A percentile compares a stretch with the other conserved stretches of the same genome.
Conservation (phyloP, 2,797 vertebrate species). For the Hoplostethus mediterraneus region DNA sequence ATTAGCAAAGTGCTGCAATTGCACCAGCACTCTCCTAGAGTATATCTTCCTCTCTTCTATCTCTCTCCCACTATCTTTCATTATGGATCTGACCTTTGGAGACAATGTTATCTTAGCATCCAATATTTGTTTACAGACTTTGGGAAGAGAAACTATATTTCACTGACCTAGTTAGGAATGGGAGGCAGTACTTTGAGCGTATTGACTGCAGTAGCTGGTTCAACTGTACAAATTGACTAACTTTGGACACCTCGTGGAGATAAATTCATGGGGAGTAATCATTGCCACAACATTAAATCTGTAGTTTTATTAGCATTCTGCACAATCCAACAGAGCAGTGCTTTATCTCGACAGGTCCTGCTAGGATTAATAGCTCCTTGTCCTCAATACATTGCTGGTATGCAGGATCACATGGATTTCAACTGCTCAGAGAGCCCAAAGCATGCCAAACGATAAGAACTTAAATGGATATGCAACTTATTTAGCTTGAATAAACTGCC, state of each 20-base stretch:
- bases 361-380: constrained; percentile 66
- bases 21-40: neutral
- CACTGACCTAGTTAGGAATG: constrained; percentile 41
- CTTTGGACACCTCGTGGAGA: constrained; percentile 37
- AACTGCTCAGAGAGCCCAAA: constrained; percentile 47
- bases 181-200: constrained; percentile 31
- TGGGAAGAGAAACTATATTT: constrained; percentile 41
- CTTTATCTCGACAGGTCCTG: constrained; percentile 69
- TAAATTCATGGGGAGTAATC: constrained; percentile 51
- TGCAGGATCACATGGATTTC: constrained; percentile 52
- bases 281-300: constrained; percentile 55
- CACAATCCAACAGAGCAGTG: constrained; percentile 46
- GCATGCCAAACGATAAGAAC: constrained; percentile 53
- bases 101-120: constrained; percentile 42
- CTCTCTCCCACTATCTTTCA: constrained; percentile 33
- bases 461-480: constrained; percentile 52
- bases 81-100: constrained; percentile 55
- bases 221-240: constrained; percentile 34
- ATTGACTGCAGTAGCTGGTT: constrained; percentile 33
- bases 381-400: constrained; percentile 66
- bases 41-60: neutral
- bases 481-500: constrained; percentile 56
- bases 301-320: constrained; percentile 50
- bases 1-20: neutral
- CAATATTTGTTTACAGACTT: constrained; percentile 57